A percentile compares a stretch with the other conserved stretches of the same genome.
These are phyloP conservation scores for Odontophorus gujanensis DNA, from an alignment of 2,113 vertebrate species.

Conservation along the genomic window DNA sequence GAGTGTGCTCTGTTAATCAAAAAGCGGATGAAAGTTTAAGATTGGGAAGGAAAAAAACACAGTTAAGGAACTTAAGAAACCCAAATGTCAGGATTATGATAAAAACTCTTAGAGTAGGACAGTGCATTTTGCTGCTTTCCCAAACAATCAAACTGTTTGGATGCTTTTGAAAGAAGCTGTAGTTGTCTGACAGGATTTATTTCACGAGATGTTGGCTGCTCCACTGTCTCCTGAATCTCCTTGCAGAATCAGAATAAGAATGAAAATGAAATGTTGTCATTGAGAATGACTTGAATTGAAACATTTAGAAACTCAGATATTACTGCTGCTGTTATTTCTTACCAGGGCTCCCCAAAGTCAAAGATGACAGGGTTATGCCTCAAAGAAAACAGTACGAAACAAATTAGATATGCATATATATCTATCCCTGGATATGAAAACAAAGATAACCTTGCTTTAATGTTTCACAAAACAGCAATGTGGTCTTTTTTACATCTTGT, in stretches of 20 bases:
- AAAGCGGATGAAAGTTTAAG: background rate
- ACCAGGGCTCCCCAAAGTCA: background rate
- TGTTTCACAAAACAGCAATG: background rate
- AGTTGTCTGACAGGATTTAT: constrained; percentile 44
- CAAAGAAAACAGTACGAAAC: fast-evolving
- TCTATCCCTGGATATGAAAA: background rate
- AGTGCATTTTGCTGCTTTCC: background rate
- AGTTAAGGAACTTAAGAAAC: background rate
- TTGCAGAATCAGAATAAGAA: constrained; percentile 24
- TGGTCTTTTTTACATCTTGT: background rate
- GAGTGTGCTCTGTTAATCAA: background rate
- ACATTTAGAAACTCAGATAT: background rate
- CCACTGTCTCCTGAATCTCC: constrained; percentile 8
- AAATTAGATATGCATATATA: background rate
- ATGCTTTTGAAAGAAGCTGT: background rate
- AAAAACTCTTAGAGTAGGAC: background rate
- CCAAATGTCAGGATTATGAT: background rate
- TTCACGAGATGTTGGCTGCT: constrained; percentile 22
- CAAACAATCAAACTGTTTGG: background rate
- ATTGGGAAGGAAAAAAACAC: background rate
- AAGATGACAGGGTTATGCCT: background rate
- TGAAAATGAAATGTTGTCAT: constrained; percentile 31
- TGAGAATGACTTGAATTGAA: background rate
- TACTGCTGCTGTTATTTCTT: background rate
- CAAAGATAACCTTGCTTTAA: background rate